Evolutionary conservation across 2,113 vertebrate species (phyloP), one percentile per base, ranked within the genome.

Genomic region (Amphiprion ocellaris): DNA sequence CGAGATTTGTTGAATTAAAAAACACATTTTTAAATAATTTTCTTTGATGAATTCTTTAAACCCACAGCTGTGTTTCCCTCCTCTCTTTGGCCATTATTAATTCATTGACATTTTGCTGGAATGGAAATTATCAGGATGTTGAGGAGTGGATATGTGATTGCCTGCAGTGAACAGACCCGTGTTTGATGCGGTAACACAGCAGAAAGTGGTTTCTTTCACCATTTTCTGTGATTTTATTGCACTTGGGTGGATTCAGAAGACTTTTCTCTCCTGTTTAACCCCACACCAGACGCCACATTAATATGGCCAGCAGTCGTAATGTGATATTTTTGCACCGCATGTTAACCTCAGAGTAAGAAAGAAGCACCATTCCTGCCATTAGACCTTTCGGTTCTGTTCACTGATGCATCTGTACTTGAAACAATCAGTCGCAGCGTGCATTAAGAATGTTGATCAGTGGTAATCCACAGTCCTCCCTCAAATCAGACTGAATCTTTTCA

Each of bases 21-120:
- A 85, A 85, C 46, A 73, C 26, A 71, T 67, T 87, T 84, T 79
- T 70, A 30, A 88, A 88, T 87, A 19, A 88, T 89, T 92, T 92
- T 75, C 86, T 91, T 90, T 90, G 89, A 92, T 91, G 79, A 91
- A 84, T 92, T 89, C 85, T 85, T 82, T 67, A 85, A 87, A 83
- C 71, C 74, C 74, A 85, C 79, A 77, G 77, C 79, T 88, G 82
- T 83, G 63, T 84, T 86, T 71, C 69, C 58, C 53, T 68, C 58
- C 74, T 74, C 77, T 86, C 59, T 66, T 66, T 24, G 75, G 63
- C 63, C 79, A 92, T 91, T 90, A 91, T 81, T 88, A 87, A 92
- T 92, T 89, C 77, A 92, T 84, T 81, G 78, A 90, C 83, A 87
- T 90, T 89, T 90, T 84, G 74, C 83, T 63, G 24, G 37, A 63